phyloP scores from a whole-genome alignment of 1,140 invertebrate species.

The Drosophila sturtevanti region DNA sequence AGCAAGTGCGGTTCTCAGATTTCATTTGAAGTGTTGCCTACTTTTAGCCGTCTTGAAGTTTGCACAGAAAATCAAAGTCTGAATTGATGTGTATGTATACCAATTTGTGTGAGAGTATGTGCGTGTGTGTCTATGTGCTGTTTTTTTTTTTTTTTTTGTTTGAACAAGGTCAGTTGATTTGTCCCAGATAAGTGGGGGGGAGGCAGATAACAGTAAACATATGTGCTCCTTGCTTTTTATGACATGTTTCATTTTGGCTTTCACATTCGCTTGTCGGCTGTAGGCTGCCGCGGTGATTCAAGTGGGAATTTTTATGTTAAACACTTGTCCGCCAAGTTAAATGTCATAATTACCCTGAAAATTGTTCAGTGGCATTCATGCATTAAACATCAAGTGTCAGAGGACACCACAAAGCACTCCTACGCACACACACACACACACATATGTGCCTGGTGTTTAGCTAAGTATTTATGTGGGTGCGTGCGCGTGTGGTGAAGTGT shows the following conservation, averaged over 20 bases:
- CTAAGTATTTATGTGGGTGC: background rate
- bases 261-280: background rate
- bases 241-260: conserved; percentile 17
- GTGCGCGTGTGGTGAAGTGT: conserved; percentile 25
- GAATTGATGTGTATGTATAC: background rate
- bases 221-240: conserved; percentile 24
- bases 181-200: conserved; percentile 17
- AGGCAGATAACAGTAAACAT: background rate
- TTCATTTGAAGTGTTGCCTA: conserved; percentile 39
- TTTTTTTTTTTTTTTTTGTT: background rate
- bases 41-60: conserved; percentile 21
- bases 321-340: conserved; percentile 46
- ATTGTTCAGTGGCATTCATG: conserved; percentile 34
- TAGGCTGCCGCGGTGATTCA: conserved; percentile 24
- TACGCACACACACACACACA: background rate
- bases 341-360: conserved; percentile 50
- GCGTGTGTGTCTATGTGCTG: background rate
- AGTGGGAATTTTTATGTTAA: conserved; percentile 44
- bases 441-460: background rate
- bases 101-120: background rate
- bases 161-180: conserved; percentile 46
- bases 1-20: conserved; percentile 32
- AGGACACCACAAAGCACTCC: background rate
- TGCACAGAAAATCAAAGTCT: conserved; percentile 32
- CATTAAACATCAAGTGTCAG: conserved; percentile 26